Percentiles rank a stretch among this genome's conserved stretches.
Conservation (phyloP, 92 coral and sea anemone genomes). For the Epizoanthus fatuus region DNA sequence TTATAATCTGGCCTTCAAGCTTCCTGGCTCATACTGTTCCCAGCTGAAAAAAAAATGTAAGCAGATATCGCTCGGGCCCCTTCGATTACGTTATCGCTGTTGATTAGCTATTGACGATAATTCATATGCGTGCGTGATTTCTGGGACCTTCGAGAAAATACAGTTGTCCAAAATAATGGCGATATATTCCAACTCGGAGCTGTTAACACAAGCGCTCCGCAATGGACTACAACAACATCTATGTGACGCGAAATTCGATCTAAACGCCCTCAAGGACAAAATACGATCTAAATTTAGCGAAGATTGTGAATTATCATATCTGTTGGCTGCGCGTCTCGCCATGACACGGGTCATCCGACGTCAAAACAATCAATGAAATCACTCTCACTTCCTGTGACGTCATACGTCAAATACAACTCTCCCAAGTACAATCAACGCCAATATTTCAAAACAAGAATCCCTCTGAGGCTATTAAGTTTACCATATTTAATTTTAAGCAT, state of each 20-base stretch:
- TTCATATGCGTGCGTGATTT: slow-evolving; percentile 48
- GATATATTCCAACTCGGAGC: slow-evolving; percentile 19
- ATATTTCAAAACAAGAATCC: slow-evolving; percentile 52
- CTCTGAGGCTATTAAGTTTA: background rate
- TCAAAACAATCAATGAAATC: slow-evolving; percentile 93
- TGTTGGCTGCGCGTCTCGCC: slow-evolving; percentile 35
- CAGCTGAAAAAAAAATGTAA: slow-evolving; percentile 9
- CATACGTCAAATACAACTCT: slow-evolving; percentile 50
- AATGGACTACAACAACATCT: slow-evolving; percentile 48
- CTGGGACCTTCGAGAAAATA: background rate
- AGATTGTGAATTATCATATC: slow-evolving; percentile 84
- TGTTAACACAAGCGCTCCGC: slow-evolving; percentile 32
- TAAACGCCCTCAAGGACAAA: slow-evolving; percentile 74
- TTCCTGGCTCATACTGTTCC: slow-evolving; percentile 23
- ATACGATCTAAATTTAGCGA: slow-evolving; percentile 86
- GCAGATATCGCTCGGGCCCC: background rate
- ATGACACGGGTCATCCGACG: slow-evolving; percentile 65
- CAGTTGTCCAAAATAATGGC: slow-evolving; percentile 10
- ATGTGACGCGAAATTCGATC: slow-evolving; percentile 82
- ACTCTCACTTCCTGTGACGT: slow-evolving; percentile 93
- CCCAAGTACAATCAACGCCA: slow-evolving; percentile 9
- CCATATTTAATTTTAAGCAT: slow-evolving; percentile 10
- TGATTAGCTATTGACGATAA: slow-evolving; percentile 30
- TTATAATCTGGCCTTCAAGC: slow-evolving; percentile 18
- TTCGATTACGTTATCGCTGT: slow-evolving; percentile 38